Conservation (phyloP, 1,140 invertebrate species). For the Muscidifurax raptorellus region DNA sequence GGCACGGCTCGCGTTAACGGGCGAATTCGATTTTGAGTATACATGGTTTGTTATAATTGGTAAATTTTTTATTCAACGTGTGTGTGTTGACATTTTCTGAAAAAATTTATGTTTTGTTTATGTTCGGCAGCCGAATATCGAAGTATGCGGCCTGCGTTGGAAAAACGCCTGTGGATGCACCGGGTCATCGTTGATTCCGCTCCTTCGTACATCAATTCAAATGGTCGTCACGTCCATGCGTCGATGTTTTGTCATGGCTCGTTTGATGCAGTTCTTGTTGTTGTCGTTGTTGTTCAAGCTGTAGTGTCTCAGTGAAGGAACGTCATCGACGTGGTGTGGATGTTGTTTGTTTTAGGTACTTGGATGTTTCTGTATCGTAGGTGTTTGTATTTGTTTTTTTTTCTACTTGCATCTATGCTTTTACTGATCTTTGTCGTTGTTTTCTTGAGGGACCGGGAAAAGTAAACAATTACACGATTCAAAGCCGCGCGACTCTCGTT, state of each 20-base stretch:
- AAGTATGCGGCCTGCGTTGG: slow-evolving; percentile 14
- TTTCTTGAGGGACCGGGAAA: slow-evolving; percentile 41
- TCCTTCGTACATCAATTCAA: slow-evolving; percentile 51
- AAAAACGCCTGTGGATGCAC: slow-evolving; percentile 40
- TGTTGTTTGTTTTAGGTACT: slow-evolving; percentile 60
- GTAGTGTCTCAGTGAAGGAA: slow-evolving; percentile 1
- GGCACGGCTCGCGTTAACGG: slow-evolving; percentile 61
- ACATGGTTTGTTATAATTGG: slow-evolving; percentile 35
- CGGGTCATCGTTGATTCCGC: neutral
- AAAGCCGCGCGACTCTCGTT: neutral
- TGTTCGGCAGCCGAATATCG: neutral
- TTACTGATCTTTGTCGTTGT: slow-evolving; percentile 1
- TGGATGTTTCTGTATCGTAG: slow-evolving; percentile 58
- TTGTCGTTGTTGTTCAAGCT: too few relatives aligned
- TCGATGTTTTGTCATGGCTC: slow-evolving; percentile 1
- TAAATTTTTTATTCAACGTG: slow-evolving; percentile 28
- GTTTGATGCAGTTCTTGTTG: slow-evolving; percentile 40
- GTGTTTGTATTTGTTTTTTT: slow-evolving; percentile 54
- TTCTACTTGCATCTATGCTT: slow-evolving; percentile 31
- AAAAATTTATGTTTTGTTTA: slow-evolving; percentile 24
- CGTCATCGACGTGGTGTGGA: slow-evolving; percentile 61
- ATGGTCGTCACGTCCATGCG: neutral
- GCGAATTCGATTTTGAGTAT: slow-evolving; percentile 48
- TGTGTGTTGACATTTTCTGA: slow-evolving; percentile 24
- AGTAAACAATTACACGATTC: slow-evolving; percentile 23